Percentiles rank a stretch among this genome's conserved stretches.
Conservation (phyloP, 2,888 invertebrate genomes). For the Thumatha senex region DNA sequence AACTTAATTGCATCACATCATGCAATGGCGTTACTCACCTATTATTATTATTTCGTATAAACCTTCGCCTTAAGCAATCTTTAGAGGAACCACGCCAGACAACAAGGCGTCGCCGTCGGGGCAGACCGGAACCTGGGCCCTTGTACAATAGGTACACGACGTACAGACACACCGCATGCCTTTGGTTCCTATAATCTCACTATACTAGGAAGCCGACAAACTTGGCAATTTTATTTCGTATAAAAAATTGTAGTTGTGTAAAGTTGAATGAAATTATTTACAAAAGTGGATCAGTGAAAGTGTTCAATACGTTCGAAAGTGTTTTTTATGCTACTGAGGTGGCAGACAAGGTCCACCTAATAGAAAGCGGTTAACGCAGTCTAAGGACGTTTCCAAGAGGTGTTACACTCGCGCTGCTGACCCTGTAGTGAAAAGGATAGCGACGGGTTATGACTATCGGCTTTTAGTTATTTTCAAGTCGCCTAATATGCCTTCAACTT, state of each 20-base stretch:
- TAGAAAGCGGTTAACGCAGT: too few species aligned
- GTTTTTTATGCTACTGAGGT: background rate
- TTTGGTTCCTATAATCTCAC: constrained; percentile 1
- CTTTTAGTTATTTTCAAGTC: too few species aligned
- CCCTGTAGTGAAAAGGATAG: too few species aligned
- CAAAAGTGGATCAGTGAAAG: background rate
- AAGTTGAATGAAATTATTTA: background rate
- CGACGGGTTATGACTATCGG: too few species aligned
- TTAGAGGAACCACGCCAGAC: constrained; percentile 8
- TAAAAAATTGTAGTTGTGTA: background rate
- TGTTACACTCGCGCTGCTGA: too few species aligned
- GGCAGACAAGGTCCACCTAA: too few species aligned
- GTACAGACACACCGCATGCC: background rate
- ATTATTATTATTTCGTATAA: too few species aligned
- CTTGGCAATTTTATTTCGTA: background rate
- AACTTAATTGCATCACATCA: too few species aligned
- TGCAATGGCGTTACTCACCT: too few species aligned
- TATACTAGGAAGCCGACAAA: constrained; percentile 4
- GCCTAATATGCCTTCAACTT: too few species aligned
- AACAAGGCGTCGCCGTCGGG: constrained; percentile 14
- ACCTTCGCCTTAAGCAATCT: constrained; percentile 16
- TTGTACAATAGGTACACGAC: constrained; percentile 12
- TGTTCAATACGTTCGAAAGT: background rate
- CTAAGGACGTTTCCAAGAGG: too few species aligned
- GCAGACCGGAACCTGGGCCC: constrained; percentile 10